Conservation (phyloP, 2,888 invertebrate genomes). For the Camponotus fellah region DNA sequence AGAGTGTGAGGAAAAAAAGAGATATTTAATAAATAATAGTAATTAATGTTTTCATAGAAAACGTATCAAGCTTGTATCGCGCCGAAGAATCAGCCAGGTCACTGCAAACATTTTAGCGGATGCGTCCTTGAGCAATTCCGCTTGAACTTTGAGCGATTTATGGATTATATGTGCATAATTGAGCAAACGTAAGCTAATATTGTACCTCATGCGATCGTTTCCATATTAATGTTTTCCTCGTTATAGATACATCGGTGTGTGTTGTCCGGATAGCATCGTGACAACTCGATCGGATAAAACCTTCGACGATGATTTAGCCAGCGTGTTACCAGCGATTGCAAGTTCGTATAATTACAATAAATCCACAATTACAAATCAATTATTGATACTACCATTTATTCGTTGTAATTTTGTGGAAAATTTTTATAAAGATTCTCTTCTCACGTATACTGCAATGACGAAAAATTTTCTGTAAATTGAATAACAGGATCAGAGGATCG, state of each 20-base stretch:
- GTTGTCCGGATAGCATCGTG: constrained; percentile 89
- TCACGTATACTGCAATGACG: background rate
- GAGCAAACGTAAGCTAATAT: constrained; percentile 87
- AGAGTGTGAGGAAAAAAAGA: background rate
- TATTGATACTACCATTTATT: background rate
- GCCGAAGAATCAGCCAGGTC: constrained; percentile 88
- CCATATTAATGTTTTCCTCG: constrained; percentile 25
- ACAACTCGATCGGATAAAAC: constrained; percentile 63
- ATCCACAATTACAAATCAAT: background rate
- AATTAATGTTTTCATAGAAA: constrained; percentile 74
- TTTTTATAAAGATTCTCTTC: background rate
- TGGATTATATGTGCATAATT: constrained; percentile 91
- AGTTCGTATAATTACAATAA: constrained; percentile 60
- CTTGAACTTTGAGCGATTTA: constrained; percentile 88
- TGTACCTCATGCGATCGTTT: background rate
- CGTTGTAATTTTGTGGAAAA: background rate
- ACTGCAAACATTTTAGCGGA: constrained; percentile 89
- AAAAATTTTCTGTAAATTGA: background rate
- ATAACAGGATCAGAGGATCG: background rate
- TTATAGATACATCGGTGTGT: constrained; percentile 90
- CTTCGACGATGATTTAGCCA: constrained; percentile 66
- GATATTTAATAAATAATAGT: background rate
- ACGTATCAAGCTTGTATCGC: constrained; percentile 88
- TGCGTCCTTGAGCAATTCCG: constrained; percentile 89
- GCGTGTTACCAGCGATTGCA: constrained; percentile 75